Base-by-base conservation (phyloP, 23 tunicate species). In the Styela plicata region DNA sequence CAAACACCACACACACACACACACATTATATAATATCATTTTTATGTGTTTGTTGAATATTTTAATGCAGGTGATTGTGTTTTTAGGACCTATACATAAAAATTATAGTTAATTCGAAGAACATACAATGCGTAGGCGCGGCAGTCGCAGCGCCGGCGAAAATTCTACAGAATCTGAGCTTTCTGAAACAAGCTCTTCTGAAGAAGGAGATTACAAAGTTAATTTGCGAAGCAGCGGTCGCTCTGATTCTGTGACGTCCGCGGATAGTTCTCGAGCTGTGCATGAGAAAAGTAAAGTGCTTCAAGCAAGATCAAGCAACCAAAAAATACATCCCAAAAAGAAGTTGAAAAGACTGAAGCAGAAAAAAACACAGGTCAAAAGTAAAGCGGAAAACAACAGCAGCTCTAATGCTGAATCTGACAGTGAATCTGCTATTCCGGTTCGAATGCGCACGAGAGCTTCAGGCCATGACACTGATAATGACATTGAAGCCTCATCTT, bases 371-470 rank as follows among this genome's bases (percentile, higher is more conserved):
- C 70, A 5, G 7, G 17, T 24, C 10, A 34, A n/a, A 30, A 71
- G 29, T 28, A 71, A 34, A 21, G 35, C 32, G 7, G 34, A 71
- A 5, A 53, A 27, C 44, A 73, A 13, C 52, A 34, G 78, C 52
- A 76, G 81, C 24, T 36, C 52, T 21, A 76, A 76, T 53, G 81
- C 29, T 7, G 81, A 76, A 53, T 33, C 81, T 21, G 81, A 76
- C n/a, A 44, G 33, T 25, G 81, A 76, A 44, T 23, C 66, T 23
- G 28, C 29, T 10, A 53, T 24, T 53, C 28, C 64, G 31, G 31
- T 20, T 36, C 64, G 81, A n/a, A 76, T 76, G 81, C 36, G 81
- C 36, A 76, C 81, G 0, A 36, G 81, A 25, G 81, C 81, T 21
- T 44, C 64, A 7, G 81, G 81, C 32, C 81, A 52, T 52, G 81